Percentiles rank a stretch among this genome's conserved stretches.
Evolutionary conservation across 2,113 vertebrate genomes (phyloP).

Genomic region (Petrocephalus zakoni): DNA sequence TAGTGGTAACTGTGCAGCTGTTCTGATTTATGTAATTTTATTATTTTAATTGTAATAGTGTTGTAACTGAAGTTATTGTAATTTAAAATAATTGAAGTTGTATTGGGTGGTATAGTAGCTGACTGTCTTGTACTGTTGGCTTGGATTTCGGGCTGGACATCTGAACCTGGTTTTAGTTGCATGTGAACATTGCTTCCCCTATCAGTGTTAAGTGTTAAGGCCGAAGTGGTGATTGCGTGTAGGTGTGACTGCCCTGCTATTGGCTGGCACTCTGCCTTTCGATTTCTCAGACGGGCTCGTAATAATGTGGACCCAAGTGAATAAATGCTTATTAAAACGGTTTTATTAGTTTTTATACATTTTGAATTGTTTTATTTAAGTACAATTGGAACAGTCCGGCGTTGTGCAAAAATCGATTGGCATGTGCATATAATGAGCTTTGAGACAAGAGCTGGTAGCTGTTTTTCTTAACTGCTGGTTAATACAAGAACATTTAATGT

Average conservation of each 20-base stretch:
- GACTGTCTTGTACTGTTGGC: not conserved
- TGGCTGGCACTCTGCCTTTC: not conserved
- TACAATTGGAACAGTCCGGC: not conserved
- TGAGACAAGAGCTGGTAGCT: not conserved
- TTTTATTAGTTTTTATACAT: not conserved
- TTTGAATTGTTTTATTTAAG: not conserved
- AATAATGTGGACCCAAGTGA: not conserved
- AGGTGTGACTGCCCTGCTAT: not conserved
- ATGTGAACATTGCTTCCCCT: not conserved
- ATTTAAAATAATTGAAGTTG: not conserved
- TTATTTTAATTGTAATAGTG: slow-evolving; percentile 7
- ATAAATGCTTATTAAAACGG: not conserved
- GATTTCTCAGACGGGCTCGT: not conserved
- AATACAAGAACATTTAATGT: not conserved
- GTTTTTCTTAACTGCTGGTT: not conserved
- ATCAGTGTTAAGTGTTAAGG: not conserved
- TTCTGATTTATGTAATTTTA: not conserved
- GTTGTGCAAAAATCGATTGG: not conserved
- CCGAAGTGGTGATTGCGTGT: not conserved
- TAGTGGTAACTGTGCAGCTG: not conserved
- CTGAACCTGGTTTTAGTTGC: not conserved
- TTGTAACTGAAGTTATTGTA: not conserved
- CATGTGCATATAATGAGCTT: not conserved
- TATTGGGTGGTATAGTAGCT: not conserved
- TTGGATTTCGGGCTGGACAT: too few relatives aligned